phyloP scores from a whole-genome alignment of 2,113 vertebrate species.

The Muntiacus muntjak region DNA sequence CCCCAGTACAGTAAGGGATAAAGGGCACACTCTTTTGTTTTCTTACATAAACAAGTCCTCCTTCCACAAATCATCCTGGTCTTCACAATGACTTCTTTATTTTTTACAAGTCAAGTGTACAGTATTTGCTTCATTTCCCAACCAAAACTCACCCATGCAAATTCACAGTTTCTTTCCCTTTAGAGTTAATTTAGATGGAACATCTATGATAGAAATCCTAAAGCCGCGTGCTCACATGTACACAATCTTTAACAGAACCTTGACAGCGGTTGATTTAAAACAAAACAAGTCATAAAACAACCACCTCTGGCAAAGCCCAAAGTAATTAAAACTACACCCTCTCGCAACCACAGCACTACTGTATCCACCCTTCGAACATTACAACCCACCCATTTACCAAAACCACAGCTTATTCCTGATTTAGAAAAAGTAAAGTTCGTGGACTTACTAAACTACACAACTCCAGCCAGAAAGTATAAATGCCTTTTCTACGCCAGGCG shows the following conservation, averaged over 20 bases:
- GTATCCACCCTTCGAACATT: constrained; percentile 64
- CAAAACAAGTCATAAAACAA: constrained; percentile 52
- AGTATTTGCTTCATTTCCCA: constrained; percentile 58
- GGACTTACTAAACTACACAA: constrained; percentile 59
- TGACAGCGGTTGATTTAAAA: neutral
- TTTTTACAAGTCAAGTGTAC: constrained; percentile 73
- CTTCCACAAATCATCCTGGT: constrained; percentile 29
- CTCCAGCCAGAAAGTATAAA: constrained; percentile 61
- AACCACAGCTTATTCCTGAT: constrained; percentile 73
- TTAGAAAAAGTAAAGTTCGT: constrained; percentile 66
- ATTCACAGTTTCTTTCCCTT: constrained; percentile 52
- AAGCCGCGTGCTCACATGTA: neutral
- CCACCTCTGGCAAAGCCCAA: constrained; percentile 56
- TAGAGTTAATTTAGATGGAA: neutral
- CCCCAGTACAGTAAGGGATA: neutral
- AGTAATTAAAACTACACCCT: constrained; percentile 51
- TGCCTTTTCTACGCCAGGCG: constrained; percentile 4
- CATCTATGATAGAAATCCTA: neutral
- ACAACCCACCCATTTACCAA: constrained; percentile 64
- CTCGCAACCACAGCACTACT: constrained; percentile 24
- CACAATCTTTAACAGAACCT: neutral
- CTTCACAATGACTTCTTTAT: constrained; percentile 78
- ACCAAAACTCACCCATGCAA: constrained; percentile 72
- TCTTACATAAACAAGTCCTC: constrained; percentile 65
- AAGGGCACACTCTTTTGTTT: constrained; percentile 65